phyloP scores from a whole-genome alignment of 2,113 vertebrate species.

The Zingel zingel region DNA sequence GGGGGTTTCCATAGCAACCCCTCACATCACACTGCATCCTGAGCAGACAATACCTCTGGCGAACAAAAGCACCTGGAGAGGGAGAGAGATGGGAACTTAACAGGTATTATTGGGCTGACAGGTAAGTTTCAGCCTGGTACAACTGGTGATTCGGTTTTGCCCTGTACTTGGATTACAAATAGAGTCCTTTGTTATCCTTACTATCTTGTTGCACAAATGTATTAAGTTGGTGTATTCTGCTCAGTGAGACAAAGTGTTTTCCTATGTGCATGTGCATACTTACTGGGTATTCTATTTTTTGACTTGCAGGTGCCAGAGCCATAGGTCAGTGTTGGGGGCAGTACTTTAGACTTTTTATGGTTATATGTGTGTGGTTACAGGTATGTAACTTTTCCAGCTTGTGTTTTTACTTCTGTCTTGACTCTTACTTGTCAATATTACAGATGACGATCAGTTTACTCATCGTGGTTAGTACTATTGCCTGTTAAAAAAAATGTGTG shows the following conservation, averaged over 20 bases:
- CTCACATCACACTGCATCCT: slow-evolving; percentile 64
- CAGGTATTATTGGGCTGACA: slow-evolving; percentile 63
- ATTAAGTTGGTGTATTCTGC: slow-evolving; percentile 32
- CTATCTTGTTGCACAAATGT: slow-evolving; percentile 31
- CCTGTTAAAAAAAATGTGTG: neutral
- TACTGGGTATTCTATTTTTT: neutral
- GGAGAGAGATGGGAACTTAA: slow-evolving; percentile 49
- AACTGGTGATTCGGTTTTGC: slow-evolving; percentile 60
- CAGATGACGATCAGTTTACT: neutral
- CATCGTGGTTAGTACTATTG: neutral
- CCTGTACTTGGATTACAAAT: slow-evolving; percentile 53
- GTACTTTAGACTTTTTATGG: neutral
- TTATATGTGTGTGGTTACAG: neutral
- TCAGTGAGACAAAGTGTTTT: slow-evolving; percentile 16
- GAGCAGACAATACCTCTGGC: slow-evolving; percentile 63
- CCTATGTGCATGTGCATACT: neutral
- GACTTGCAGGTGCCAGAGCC: slow-evolving; percentile 2
- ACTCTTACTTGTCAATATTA: neutral
- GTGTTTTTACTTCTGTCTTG: neutral
- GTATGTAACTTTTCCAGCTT: neutral
- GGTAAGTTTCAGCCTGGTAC: slow-evolving; percentile 55
- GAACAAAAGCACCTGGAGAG: slow-evolving; percentile 75
- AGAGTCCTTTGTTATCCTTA: slow-evolving; percentile 49
- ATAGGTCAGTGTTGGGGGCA: neutral
- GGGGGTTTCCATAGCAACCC: slow-evolving; percentile 86